A percentile compares a stretch with the other conserved stretches of the same genome.
phyloP scores from a whole-genome alignment of 2,797 vertebrate species.

The Balearica regulorum region DNA sequence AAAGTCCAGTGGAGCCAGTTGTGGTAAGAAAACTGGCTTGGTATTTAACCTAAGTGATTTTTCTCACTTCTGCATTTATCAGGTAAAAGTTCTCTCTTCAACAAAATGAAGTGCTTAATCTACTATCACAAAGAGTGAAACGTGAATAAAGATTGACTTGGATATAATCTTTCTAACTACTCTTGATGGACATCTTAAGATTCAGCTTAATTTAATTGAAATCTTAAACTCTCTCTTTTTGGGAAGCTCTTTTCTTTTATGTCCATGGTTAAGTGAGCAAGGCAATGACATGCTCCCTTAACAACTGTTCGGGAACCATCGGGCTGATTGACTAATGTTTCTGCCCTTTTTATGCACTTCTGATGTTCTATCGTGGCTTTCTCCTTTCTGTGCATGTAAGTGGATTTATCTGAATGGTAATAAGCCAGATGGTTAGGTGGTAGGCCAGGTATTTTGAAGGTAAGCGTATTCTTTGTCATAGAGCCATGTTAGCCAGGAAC shows the following conservation, averaged over 20 bases:
- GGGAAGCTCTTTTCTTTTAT: slow-evolving; percentile 45
- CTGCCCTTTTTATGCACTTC: slow-evolving; percentile 46
- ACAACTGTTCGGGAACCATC: not conserved
- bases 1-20: not conserved
- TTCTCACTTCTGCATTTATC: slow-evolving; percentile 1
- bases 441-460: slow-evolving; percentile 62
- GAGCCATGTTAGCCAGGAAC: slow-evolving; percentile 56
- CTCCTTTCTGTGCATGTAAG: not conserved
- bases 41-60: not conserved
- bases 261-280: slow-evolving; percentile 54
- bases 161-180: slow-evolving; percentile 46
- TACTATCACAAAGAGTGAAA: slow-evolving; percentile 31
- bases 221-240: slow-evolving; percentile 47
- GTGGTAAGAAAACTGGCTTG: slow-evolving; percentile 7
- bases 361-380: slow-evolving; percentile 33
- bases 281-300: slow-evolving; percentile 41
- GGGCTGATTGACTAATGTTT: slow-evolving; percentile 41
- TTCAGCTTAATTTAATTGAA: slow-evolving; percentile 54
- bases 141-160: slow-evolving; percentile 48
- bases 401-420: slow-evolving; percentile 52
- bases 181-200: slow-evolving; percentile 42
- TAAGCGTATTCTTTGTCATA: slow-evolving; percentile 69
- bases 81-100: slow-evolving; percentile 1
- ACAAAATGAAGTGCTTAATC: slow-evolving; percentile 36
- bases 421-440: slow-evolving; percentile 61